Evolutionary conservation across 1,140 invertebrate genomes (phyloP).

Genomic region (Caenorhabditis briggsae): DNA sequence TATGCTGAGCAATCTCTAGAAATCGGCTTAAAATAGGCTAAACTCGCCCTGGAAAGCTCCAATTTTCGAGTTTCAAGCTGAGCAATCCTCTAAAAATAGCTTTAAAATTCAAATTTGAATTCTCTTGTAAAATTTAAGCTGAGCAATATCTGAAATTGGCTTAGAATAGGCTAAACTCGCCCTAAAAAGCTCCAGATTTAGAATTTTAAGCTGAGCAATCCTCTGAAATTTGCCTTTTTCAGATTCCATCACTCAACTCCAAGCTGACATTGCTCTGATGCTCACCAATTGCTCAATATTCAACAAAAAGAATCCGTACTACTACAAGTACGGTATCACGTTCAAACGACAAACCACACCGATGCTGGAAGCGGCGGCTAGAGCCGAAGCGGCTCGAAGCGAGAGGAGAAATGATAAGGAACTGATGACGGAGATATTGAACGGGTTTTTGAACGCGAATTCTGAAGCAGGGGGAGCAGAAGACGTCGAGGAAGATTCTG

Average conservation of each 20-base stretch:
- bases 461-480: background rate
- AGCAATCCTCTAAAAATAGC: background rate
- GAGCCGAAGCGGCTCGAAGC: background rate
- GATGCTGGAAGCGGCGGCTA: background rate
- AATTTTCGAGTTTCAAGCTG: too few species aligned
- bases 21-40: too few species aligned
- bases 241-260: background rate
- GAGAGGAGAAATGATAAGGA: constrained; percentile 3
- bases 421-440: background rate
- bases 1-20: too few species aligned
- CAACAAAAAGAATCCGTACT: constrained; percentile 3
- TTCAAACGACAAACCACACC: constrained; percentile 1
- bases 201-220: too few species aligned
- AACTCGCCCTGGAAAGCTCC: too few species aligned
- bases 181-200: too few species aligned
- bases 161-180: too few species aligned
- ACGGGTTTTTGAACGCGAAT: background rate
- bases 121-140: too few species aligned
- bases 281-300: background rate
- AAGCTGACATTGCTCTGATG: background rate
- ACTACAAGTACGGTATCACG: background rate
- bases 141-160: background rate
- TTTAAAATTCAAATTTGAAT: too few species aligned
- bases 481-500: too few species aligned
- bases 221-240: background rate